Percentiles rank a stretch among this genome's conserved stretches.
phyloP scores from a whole-genome alignment of 2,888 invertebrate genomes.

The Boloria euphrosyne region DNA sequence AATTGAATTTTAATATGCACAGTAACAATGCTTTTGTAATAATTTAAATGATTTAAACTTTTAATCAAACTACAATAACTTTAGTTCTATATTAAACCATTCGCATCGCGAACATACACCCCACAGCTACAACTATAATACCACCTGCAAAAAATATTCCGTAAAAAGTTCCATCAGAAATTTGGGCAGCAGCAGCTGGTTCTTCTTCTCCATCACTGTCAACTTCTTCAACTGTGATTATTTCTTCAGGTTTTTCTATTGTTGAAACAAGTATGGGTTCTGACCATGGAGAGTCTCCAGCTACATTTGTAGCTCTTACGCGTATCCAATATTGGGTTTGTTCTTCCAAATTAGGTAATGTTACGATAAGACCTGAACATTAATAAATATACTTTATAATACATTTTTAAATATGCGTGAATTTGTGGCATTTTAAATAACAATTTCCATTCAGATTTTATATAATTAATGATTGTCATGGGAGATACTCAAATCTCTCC shows the following conservation, averaged over 20 bases:
- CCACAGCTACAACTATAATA: constrained; percentile 54
- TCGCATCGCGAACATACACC: constrained; percentile 58
- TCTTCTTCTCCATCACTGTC: constrained; percentile 19
- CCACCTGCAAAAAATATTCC: constrained; percentile 65
- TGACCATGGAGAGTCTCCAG: constrained; percentile 62
- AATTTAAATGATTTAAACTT: background rate
- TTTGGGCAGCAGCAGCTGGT: constrained; percentile 29
- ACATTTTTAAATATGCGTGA: too few relatives aligned
- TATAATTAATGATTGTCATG: too few relatives aligned
- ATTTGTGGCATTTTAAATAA: too few relatives aligned
- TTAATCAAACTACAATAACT: background rate
- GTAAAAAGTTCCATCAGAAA: constrained; percentile 52
- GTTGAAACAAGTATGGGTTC: constrained; percentile 47
- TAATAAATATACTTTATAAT: background rate
- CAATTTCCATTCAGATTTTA: too few relatives aligned
- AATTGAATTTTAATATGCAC: too few relatives aligned
- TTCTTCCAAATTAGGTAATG: constrained; percentile 49
- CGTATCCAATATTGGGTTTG: constrained; percentile 61
- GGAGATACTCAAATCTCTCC: too few relatives aligned
- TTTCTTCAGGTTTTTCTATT: constrained; percentile 24
- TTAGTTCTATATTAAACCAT: constrained; percentile 46
- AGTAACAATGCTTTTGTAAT: too few relatives aligned
- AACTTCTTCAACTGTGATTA: constrained; percentile 36
- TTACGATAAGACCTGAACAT: constrained; percentile 47
- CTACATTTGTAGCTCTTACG: constrained; percentile 54